Base-by-base conservation (phyloP, 2,113 vertebrate species). In the Tichodroma muraria region DNA sequence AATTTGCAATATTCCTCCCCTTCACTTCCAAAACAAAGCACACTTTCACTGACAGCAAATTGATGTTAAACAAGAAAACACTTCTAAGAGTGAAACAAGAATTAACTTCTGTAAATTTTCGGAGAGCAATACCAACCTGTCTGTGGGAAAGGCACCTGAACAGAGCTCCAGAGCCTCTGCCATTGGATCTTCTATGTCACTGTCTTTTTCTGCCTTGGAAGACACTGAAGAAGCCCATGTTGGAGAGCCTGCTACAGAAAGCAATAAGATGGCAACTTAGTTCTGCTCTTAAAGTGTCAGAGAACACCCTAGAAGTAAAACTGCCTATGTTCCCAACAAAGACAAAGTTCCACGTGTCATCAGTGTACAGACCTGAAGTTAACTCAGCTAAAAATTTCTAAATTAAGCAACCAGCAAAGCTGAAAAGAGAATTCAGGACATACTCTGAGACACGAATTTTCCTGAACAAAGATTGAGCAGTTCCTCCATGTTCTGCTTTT, bases 391-490 rank as follows among this genome's bases (percentile, higher is more conserved):
- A 77, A 83, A 49, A 38, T 30, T 78, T 25, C 11, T 31, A 66
- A 57, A 50, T 6, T 42, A 25, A 72, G 20, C 10, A 44, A 83
- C 9, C 42, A 69, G 20, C 47, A 83, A 68, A 73, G 49, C 35
- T 42, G 33, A n/a, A 9, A 87, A 44, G 1, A 63, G 40, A 72
- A 64, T 12, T 65, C 30, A 45, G 16, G 53, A 95, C 95, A n/a
- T 98, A 98, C 98, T 96, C 79, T 97, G 98, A 96, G 98, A 98
- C 24, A 95, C 28, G 2, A 98, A 98, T 94, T 98, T 99, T 49
- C 99, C 99, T 3, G 99, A 99, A 40, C 99, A 99, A 40, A 99
- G 97, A 33, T 97, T 97, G 10, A 99, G 97, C 92, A 99, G 95
- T 60, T 99, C 98, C 8, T 99, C 98, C 95, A 99, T 98, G 85